Evolutionary conservation across 1,140 invertebrate genomes (phyloP).

Genomic region (Agrilus planipennis): DNA sequence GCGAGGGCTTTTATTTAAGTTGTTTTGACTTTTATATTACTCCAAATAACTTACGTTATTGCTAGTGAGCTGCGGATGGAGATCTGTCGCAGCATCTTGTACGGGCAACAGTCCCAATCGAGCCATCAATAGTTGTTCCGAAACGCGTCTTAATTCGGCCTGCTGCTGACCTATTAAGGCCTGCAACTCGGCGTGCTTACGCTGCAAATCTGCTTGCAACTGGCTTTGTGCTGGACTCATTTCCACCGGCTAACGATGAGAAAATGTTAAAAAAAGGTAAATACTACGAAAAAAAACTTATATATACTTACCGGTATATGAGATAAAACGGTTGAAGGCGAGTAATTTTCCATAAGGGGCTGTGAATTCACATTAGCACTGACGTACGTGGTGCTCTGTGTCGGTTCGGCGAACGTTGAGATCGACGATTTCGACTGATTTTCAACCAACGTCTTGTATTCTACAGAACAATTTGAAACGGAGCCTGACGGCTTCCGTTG

Average conservation of each 20-base stretch:
- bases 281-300: background rate
- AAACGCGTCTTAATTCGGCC: conserved; percentile 69
- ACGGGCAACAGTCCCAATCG: conserved; percentile 59
- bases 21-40: no score
- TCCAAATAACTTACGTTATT: no score
- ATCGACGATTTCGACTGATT: no score
- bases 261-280: background rate
- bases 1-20: no score
- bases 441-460: no score
- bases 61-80: no score
- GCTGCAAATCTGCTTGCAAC: conserved; percentile 59
- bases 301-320: conserved; percentile 25
- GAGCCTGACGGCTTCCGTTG: no score
- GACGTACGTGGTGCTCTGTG: no score
- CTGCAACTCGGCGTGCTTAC: conserved; percentile 74
- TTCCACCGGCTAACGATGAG: conserved; percentile 10
- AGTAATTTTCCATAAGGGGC: conserved; percentile 37
- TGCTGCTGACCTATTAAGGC: conserved; percentile 75
- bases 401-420: no score
- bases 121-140: conserved; percentile 74
- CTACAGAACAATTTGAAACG: no score
- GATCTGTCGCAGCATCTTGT: no score
- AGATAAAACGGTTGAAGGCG: conserved; percentile 29
- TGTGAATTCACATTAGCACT: conserved; percentile 48
- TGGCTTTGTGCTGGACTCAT: conserved; percentile 48